Conservation (phyloP, 2,888 invertebrate genomes). For the Eupithecia pulchellata region DNA sequence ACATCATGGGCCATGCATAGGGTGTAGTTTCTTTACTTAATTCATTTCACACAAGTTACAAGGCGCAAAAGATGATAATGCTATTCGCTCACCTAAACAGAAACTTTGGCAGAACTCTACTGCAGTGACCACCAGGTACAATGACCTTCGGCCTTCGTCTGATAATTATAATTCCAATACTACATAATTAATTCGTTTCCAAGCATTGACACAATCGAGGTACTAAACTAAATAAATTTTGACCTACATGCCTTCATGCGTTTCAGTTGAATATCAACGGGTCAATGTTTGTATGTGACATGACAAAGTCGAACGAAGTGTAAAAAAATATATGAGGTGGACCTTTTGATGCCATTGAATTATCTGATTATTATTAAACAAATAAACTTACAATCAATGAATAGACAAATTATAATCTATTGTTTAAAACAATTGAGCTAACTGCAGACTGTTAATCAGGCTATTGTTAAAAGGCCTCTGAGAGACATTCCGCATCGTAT, state of each 20-base stretch:
- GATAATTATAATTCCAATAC: slow-evolving; percentile 64
- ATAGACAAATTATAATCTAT: too few species aligned
- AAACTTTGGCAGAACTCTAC: neutral
- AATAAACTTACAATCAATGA: too few species aligned
- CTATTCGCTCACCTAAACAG: neutral
- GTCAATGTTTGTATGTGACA: slow-evolving; percentile 1
- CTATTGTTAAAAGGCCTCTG: neutral
- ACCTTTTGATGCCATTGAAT: neutral
- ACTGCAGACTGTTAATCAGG: neutral
- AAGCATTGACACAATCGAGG: slow-evolving; percentile 4
- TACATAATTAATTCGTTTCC: slow-evolving; percentile 41
- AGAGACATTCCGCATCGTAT: slow-evolving; percentile 30
- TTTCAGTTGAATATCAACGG: slow-evolving; percentile 5
- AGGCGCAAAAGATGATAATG: neutral
- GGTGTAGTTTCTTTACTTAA: neutral
- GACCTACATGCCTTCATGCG: slow-evolving; percentile 13
- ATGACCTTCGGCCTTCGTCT: slow-evolving; percentile 51
- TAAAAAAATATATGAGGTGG: neutral
- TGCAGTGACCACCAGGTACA: slow-evolving; percentile 5
- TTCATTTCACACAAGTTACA: neutral
- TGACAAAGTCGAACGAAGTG: neutral
- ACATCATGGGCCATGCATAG: too few species aligned
- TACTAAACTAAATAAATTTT: slow-evolving; percentile 2
- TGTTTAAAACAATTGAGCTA: too few species aligned
- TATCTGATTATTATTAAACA: neutral